Evolutionary conservation across 2,113 vertebrate species (phyloP), one percentile per base, ranked within the genome.

Genomic region (Nansenia antarctica): DNA sequence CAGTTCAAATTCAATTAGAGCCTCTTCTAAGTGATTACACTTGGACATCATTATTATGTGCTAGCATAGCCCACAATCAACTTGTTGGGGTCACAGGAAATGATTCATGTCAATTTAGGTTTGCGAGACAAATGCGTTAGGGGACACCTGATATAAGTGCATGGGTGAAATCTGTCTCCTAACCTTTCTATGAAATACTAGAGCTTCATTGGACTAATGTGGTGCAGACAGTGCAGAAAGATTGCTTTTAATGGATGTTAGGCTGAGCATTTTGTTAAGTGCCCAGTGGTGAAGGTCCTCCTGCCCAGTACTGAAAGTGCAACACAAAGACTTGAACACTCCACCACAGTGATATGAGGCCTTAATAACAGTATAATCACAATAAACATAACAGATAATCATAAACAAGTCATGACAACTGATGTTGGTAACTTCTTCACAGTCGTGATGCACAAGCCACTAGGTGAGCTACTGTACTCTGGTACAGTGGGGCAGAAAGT

Each of bases 191-290:
- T 14, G 42, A 80, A 81, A 62, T 72, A 78, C 84, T 76, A 62
- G 72, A 77, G 73, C 60, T 65, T 57, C 32, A 54, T 65, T 32
- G 61, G 34, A 37, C 70, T 53, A 64, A 74, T 64, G 32, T 47
- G 58, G 20, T 52, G 74, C 67, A 73, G 70, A 74, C 75, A 79
- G 62, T 68, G 76, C 76, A 72, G 73, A 52, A 62, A 59, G 77
- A 80, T 67, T 75, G 80, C 80, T 79, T 79, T 65, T 85, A 87
- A 82, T 82, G 84, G 84, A 82, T n/a, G 69, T 35, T 18, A 22
- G 73, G 49, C 70, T 27, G 54, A 42, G 60, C 81, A 81, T 85
- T 83, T 83, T 77, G 54, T 57, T 5, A 20, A 47, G 27, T 57
- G 26, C 26, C 12, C 9, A 1, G 83, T 77, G 65, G 83, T 66